Evolutionary conservation across 2,888 invertebrate genomes (phyloP).

Genomic region (Fragum whitleyi): DNA sequence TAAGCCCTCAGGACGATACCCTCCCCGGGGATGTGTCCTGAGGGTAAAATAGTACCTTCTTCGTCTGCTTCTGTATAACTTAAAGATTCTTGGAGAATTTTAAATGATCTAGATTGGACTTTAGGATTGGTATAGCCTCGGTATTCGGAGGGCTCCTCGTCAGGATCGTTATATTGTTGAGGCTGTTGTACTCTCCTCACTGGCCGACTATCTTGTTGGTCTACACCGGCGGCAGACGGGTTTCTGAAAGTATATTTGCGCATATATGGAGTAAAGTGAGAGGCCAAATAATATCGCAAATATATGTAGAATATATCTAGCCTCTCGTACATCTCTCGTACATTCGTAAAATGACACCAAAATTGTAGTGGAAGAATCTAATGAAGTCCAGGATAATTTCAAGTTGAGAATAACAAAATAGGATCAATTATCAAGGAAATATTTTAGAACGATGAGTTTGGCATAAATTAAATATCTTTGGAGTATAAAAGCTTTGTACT

Average conservation of each 20-base stretch:
- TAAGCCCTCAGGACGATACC: conserved; percentile 57
- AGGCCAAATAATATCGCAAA: no score
- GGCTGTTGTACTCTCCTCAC: not conserved
- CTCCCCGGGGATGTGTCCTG: conserved; percentile 60
- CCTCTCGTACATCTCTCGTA: no score
- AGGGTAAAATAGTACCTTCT: conserved; percentile 61
- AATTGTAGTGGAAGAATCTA: no score
- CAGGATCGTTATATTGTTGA: conserved; percentile 66
- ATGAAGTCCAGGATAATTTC: no score
- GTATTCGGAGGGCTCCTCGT: conserved; percentile 72
- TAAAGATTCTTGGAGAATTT: conserved; percentile 75
- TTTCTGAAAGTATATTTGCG: conserved; percentile 48
- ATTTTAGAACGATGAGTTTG: no score
- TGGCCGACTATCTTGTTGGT: conserved; percentile 47
- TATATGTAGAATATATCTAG: no score
- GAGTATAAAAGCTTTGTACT: no score
- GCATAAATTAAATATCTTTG: no score
- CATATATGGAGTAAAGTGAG: not conserved
- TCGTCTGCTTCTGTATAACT: conserved; percentile 68
- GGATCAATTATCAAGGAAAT: no score
- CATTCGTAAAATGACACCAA: no score
- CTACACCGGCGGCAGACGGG: conserved; percentile 49
- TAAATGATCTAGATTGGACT: conserved; percentile 78
- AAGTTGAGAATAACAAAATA: no score
- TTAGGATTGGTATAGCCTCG: conserved; percentile 75